Conservation (phyloP, 2,888 invertebrate species). For the Marasmarcha lunaedactyla region DNA sequence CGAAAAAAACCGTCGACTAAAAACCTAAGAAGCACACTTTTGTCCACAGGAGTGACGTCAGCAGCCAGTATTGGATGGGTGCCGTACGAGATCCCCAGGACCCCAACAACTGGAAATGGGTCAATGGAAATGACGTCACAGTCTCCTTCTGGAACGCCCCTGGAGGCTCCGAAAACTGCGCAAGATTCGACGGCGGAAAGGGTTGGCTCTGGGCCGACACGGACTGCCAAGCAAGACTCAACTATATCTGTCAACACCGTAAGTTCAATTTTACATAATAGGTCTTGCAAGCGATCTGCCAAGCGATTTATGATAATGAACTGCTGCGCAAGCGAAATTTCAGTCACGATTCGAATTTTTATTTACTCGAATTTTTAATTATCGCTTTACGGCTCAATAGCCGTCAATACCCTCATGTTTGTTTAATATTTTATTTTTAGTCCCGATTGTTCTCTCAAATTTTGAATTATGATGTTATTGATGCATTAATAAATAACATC, state of each 20-base stretch:
- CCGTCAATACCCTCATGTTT: too few relatives aligned
- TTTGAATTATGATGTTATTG: too few relatives aligned
- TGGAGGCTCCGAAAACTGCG: constrained; percentile 86
- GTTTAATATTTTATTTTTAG: too few relatives aligned
- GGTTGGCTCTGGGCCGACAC: constrained; percentile 97
- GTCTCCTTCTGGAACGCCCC: constrained; percentile 94
- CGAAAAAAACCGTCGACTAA: too few relatives aligned
- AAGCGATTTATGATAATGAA: not conserved
- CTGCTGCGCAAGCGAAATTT: constrained; percentile 4
- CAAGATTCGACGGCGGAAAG: constrained; percentile 91
- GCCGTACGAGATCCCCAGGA: constrained; percentile 87
- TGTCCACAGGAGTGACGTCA: constrained; percentile 80
- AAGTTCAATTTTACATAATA: constrained; percentile 56
- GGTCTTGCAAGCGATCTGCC: constrained; percentile 2
- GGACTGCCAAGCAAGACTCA: constrained; percentile 84
- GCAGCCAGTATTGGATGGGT: constrained; percentile 96
- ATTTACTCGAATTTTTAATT: too few relatives aligned
- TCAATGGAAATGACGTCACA: constrained; percentile 87
- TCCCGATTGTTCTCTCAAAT: too few relatives aligned
- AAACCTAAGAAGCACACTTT: not conserved
- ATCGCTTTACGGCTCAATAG: too few relatives aligned
- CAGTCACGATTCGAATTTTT: too few relatives aligned
- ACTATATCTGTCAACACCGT: constrained; percentile 95
- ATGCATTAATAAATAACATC: too few relatives aligned
- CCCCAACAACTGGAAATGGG: constrained; percentile 88